phyloP scores from a whole-genome alignment of 2,797 vertebrate species.

The Spinus olivaceus region DNA sequence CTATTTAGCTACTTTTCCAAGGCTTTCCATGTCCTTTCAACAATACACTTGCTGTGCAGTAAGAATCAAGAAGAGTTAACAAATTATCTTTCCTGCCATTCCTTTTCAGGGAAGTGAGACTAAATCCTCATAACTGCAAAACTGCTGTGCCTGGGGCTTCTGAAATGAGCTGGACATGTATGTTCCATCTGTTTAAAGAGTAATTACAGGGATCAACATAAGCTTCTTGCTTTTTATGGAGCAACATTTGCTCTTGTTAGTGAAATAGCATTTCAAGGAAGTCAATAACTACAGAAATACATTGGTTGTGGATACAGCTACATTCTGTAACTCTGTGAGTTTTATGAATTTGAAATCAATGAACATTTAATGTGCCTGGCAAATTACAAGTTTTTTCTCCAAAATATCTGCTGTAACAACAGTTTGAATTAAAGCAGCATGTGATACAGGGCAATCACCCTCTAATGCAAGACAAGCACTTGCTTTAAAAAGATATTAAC shows the following conservation, averaged over 20 bases:
- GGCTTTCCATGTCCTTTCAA: neutral
- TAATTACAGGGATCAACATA: slow-evolving; percentile 33
- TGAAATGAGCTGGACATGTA: neutral
- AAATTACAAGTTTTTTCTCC: neutral
- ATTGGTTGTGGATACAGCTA: neutral
- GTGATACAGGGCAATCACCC: neutral
- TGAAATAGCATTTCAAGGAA: neutral
- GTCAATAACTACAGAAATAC: neutral
- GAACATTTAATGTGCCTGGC: neutral
- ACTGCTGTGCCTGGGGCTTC: neutral
- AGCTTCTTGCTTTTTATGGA: slow-evolving; percentile 28
- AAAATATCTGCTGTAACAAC: neutral
- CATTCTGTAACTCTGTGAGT: neutral
- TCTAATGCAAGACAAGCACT: neutral
- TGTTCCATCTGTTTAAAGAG: slow-evolving; percentile 10
- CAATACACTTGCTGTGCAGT: neutral
- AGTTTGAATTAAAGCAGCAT: neutral
- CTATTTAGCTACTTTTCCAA: neutral
- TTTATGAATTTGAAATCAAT: neutral
- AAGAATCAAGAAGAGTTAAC: neutral
- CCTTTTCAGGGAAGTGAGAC: neutral
- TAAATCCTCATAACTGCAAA: neutral
- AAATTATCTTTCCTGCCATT: neutral
- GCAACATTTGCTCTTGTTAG: slow-evolving; percentile 11
- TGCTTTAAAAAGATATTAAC: neutral